Evolutionary conservation across 1,140 invertebrate species (phyloP), one percentile per base, ranked within the genome.

Genomic region (Drosophila triauraria): DNA sequence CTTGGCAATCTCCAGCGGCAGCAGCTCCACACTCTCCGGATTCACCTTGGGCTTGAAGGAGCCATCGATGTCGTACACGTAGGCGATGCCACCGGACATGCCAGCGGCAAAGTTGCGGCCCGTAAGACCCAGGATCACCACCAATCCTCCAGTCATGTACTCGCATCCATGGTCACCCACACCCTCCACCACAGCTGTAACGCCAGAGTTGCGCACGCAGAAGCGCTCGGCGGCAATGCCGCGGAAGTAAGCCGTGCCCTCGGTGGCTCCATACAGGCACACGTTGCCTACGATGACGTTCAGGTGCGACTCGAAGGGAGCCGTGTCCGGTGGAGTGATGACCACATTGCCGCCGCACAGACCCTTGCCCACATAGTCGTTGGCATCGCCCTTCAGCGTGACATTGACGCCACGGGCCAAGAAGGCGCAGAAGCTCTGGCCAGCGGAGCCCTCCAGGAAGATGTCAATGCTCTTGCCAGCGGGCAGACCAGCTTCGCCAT

Each of bases 371-470:
- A 99, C 99, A 93, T 99, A 99, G 93, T 99, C 99, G 93, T 99
- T 99, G 51, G 98, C 97, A 94, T 99, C 99, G 57, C 99, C 99
- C 93, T 99, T 98, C 4, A 99, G 94, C 12, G 95, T 97, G 2
- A 99, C 96, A 75, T 96, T 96, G 65, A 99, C 95, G 35, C 99
- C 99, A 69, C 96, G 96, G 0, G 97, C 96, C 70, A 99, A 93
- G 94, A 99, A 99, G n/a, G 99, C 98, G 93, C 99, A 98, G 94
- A 99, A 99, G 92, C 98, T 99, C 94, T 99, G 99, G 35, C 99
- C 99, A 30, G 98, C 99, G n/a, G 98, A 98, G 9, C 99, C 99
- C 71, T 94, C 96, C 38, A 99, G 93, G 53, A 95, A 95, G 43
- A 99, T 97, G 77, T 97, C 96, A 65, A 99, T 98, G 72, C 95